Percentiles rank a stretch among this genome's conserved stretches.
Conservation (phyloP, 2,888 invertebrate species). For the Spilosoma lubricipeda region DNA sequence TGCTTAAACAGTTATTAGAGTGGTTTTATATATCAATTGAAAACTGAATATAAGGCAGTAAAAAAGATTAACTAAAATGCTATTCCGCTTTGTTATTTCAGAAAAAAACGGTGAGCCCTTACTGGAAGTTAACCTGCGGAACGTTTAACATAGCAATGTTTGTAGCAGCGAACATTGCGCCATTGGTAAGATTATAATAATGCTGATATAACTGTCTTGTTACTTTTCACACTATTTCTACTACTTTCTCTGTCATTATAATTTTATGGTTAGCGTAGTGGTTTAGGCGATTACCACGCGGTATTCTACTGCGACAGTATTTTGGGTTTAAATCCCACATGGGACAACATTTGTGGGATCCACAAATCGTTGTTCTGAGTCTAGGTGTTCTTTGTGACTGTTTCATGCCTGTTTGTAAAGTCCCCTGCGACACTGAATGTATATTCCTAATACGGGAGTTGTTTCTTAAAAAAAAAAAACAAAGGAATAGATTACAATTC, state of each 20-base stretch:
- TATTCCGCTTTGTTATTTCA: slow-evolving; percentile 54
- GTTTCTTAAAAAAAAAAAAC: too few species aligned
- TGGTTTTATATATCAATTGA: too few species aligned
- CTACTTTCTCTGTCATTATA: slow-evolving; percentile 35
- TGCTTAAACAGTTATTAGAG: too few species aligned
- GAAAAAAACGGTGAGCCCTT: slow-evolving; percentile 74
- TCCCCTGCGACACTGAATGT: too few species aligned
- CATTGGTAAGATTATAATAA: slow-evolving; percentile 66
- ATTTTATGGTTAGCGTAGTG: not conserved
- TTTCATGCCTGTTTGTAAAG: too few species aligned
- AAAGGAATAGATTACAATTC: not conserved
- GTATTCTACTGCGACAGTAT: too few species aligned
- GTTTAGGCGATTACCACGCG: too few species aligned
- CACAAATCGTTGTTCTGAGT: too few species aligned
- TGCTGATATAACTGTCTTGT: slow-evolving; percentile 21
- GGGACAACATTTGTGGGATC: too few species aligned
- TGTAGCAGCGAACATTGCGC: slow-evolving; percentile 71
- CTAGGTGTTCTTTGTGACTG: too few species aligned
- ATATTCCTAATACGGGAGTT: too few species aligned
- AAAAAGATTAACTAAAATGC: slow-evolving; percentile 6
- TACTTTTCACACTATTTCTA: slow-evolving; percentile 20
- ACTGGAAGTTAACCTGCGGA: slow-evolving; percentile 75
- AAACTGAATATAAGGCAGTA: not conserved
- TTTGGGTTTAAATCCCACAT: too few species aligned
- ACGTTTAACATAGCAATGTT: slow-evolving; percentile 76